Conservation (phyloP, 2,113 vertebrate genomes). For the Geothlypis trichas region DNA sequence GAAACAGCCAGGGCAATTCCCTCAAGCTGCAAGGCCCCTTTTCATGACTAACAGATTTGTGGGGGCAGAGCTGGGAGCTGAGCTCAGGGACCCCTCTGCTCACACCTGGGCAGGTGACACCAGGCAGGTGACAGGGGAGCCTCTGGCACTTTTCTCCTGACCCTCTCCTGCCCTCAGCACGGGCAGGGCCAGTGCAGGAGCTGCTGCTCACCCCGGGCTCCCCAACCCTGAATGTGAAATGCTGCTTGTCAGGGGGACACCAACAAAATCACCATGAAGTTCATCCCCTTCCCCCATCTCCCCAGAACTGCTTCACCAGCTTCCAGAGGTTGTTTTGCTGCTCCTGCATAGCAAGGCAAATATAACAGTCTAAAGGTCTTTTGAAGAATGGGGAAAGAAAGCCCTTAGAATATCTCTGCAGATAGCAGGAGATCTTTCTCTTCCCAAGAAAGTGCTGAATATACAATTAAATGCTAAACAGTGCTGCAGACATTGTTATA, state of each 20-base stretch:
- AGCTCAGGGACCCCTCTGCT: background rate
- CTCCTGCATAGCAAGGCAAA: background rate
- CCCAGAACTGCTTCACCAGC: background rate
- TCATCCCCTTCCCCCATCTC: background rate
- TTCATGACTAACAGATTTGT: background rate
- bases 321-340: background rate
- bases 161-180: accelerated
- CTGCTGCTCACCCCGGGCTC: background rate
- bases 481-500: background rate
- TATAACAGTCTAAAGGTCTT: background rate
- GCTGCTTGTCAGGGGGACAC: accelerated
- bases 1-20: background rate
- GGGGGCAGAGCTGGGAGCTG: background rate
- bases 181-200: background rate
- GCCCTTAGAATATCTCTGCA: background rate
- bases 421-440: background rate
- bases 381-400: background rate
- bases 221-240: background rate
- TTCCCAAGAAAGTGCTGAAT: background rate
- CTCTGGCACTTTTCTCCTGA: background rate
- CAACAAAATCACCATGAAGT: background rate
- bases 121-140: accelerated
- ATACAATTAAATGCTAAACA: slow-evolving; percentile 19
- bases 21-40: background rate
- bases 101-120: background rate